Conservation (phyloP, 2,888 invertebrate species). For the Dichetophora obliterata region DNA sequence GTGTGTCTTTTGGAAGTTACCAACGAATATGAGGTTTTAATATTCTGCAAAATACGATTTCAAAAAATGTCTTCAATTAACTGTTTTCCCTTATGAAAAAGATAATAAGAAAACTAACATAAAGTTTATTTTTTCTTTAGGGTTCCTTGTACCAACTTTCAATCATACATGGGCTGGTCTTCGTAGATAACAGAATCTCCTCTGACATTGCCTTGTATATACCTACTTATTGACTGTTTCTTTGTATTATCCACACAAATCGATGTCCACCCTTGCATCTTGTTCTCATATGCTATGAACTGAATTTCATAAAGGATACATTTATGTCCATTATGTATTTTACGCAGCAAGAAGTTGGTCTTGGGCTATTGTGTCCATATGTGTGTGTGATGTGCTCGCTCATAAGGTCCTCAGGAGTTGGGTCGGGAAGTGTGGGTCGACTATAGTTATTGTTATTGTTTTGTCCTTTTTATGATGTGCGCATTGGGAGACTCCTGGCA, state of each 20-base stretch:
- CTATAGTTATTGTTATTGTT: slow-evolving; percentile 39
- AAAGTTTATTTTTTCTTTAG: too few species aligned
- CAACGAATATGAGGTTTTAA: too few species aligned
- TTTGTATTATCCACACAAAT: slow-evolving; percentile 25
- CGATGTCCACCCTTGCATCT: slow-evolving; percentile 29
- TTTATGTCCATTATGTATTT: slow-evolving; percentile 54
- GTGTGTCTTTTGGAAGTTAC: too few species aligned
- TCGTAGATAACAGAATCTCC: too few species aligned
- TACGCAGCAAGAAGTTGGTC: slow-evolving; percentile 12
- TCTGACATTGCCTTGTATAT: too few species aligned
- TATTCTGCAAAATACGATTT: too few species aligned
- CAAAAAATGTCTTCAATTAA: too few species aligned
- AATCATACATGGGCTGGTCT: too few species aligned
- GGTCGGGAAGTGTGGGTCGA: not conserved
- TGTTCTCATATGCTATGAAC: slow-evolving; percentile 48
- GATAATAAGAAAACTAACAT: too few species aligned
- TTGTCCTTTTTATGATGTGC: slow-evolving; percentile 41
- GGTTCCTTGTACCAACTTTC: too few species aligned
- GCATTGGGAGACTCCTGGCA: slow-evolving; percentile 17
- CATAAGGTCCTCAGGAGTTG: not conserved
- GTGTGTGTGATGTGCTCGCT: not conserved
- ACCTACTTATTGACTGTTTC: slow-evolving; percentile 9
- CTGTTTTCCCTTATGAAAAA: too few species aligned
- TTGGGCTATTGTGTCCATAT: slow-evolving; percentile 6
- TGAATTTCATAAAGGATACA: slow-evolving; percentile 59